Base-by-base conservation (phyloP, 2,113 vertebrate species). In the Chloropsis cyanopogon region DNA sequence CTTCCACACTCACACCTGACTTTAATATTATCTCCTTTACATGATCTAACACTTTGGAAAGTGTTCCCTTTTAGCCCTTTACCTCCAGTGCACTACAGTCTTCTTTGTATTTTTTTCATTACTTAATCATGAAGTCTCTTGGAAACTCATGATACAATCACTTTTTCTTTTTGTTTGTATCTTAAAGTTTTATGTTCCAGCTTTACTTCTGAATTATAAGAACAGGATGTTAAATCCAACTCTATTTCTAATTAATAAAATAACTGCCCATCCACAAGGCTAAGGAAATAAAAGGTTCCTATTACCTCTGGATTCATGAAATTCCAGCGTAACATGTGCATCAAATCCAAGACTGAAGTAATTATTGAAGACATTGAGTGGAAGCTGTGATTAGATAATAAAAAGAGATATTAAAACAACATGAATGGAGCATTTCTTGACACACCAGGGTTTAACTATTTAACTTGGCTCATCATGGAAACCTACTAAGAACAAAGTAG, bases 311-410 rank as follows among this genome's bases (percentile, higher is more conserved):
- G 98, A 98, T 96, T 98, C 98, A 56, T 98, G 98, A 93, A 98
- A 98, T 83, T 98, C 98, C 96, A 98, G 83, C 1, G 98, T 98
- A 72, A 98, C 98, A 22, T 98, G 98, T 69, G 98, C 98, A 92
- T 98, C 98, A 69, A 98, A 98, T 81, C 98, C 98, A 42, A 98
- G 98, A 93, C 98, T 98, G 97, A 98, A 98, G 97, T 98, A 98
- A 93, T 98, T 98, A 97, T 98, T 98, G 97, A 98, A 98, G 92
- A 98, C 98, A 73, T 97, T 98, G 78, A 98, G 97, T n/a, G 98
- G 98, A 93, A 98, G 98, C 98, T 98, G 96, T 35, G 97, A 97
- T 66, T 50, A 53, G 29, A 86, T n/a, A 78, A 92, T 23, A 70
- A 65, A 95, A 47, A 90, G 33, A 66, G 20, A 31, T 17, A 50